A percentile compares a stretch with the other conserved stretches of the same genome.
Conservation (phyloP, 2,113 vertebrate species). For the Tragelaphus scriptus region DNA sequence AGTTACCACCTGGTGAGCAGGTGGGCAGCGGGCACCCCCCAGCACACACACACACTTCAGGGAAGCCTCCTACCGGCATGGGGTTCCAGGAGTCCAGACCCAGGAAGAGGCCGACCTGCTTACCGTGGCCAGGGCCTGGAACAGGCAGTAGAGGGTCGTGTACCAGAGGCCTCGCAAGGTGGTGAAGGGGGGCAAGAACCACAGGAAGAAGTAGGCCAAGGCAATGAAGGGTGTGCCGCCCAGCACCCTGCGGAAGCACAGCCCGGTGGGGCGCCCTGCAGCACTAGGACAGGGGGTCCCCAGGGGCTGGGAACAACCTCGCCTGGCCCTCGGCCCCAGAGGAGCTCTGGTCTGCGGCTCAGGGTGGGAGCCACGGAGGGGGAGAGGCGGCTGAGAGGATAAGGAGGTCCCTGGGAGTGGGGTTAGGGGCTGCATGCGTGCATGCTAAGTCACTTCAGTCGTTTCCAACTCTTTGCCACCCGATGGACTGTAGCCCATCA, state of each 20-base stretch:
- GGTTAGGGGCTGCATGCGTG: background rate
- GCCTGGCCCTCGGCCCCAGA: background rate
- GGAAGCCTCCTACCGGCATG: background rate
- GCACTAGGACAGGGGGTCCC: background rate
- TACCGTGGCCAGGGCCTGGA: conserved; percentile 94
- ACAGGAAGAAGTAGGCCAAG: conserved; percentile 93
- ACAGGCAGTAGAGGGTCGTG: conserved; percentile 90
- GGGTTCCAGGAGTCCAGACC: background rate
- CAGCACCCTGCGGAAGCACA: conserved; percentile 85
- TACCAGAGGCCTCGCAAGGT: conserved; percentile 90
- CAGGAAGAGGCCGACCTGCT: conserved; percentile 58
- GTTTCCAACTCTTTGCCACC: background rate
- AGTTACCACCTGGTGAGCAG: background rate
- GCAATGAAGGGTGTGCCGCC: conserved; percentile 90
- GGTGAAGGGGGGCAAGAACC: conserved; percentile 92
- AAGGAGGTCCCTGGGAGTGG: fast-evolving
- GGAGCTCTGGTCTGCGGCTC: background rate
- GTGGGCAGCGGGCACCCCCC: too few species aligned
- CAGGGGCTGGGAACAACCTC: background rate
- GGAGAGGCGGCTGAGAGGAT: background rate
- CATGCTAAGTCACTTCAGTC: background rate
- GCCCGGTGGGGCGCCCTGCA: fast-evolving
- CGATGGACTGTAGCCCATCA: background rate
- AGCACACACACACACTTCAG: background rate
- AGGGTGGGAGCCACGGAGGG: background rate